Base-by-base conservation (phyloP, 2,888 invertebrate genomes). In the Heteropelma amictum region DNA sequence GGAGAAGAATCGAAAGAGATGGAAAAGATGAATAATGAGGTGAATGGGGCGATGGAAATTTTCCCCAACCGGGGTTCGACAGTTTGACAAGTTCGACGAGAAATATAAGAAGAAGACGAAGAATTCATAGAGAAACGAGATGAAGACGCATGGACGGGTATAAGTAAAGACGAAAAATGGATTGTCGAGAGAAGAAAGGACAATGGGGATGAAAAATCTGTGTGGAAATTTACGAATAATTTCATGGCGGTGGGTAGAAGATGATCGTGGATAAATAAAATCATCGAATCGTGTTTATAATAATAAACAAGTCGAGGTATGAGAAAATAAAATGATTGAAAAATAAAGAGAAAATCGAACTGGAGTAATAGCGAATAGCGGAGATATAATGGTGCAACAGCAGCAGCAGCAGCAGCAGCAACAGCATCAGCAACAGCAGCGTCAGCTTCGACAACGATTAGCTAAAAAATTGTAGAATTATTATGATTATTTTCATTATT, bases 261-360 rank as follows among this genome's bases (percentile, higher is more conserved):
- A 38, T 7, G 1, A 5, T 1, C 14, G 38, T 6, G 38, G 38
- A 14, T 14, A 1, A 12, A 38, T 63, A 90, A 90, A 90, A 76
- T 49, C 42, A 58, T 8, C 17, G 10, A 1, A 19, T 1, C 53
- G 54, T 47, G 30, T 40, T 54, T 21, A 53, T 45, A 40, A 67
- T 60, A 68, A 61, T 58, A 38, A 49, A 61, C 38, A 51, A 42
- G 63, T 67, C 70, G 47, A 64, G 38, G 26, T 40, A 19, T 23
- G 26, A 14, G 49, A 35, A 54, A 17, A 38, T 40, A 30, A 51
- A 65, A 69, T 40, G 14, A 56, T 21, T 35, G 14, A 58, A 14
- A 49, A 47, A 35, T n/a, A 30, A 42, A 42, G 28, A 51, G 1
- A 45, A 42, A 38, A 35, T 35, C 28, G 54, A 70, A 51, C 65